Evolutionary conservation across 2,888 invertebrate species (phyloP), one percentile per base, ranked within the genome.

Genomic region (Tethea ocularis): DNA sequence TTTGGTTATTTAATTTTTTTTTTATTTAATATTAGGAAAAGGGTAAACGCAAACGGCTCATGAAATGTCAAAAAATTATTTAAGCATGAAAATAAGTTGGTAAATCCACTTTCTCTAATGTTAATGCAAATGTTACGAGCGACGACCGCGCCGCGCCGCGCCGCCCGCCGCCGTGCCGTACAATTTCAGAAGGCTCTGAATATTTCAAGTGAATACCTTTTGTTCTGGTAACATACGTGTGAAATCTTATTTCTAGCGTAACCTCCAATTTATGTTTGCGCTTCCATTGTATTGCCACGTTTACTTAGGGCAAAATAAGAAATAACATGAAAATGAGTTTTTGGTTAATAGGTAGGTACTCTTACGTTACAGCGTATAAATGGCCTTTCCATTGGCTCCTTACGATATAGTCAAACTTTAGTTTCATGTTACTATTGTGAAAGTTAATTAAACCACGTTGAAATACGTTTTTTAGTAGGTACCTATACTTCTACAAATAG

Each of bases 111-210:
- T 46, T 46, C 46, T 46, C 10, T 46, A 46, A n/a, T 20, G 46
- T 46, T 46, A 20, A 46, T 46, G 46, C 46, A 46, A 46, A 46
- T 46, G 17, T 7, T 41, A 46, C 46, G 46, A 46, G 10, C 4
- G 7, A 41, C 17, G 13, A 13, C 29, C n/a, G n/a, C n/a, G n/a
- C n/a, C n/a, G n/a, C n/a, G n/a, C n/a, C n/a, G n/a, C n/a, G n/a
- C n/a, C n/a, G n/a, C n/a, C n/a, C n/a, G n/a, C n/a, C n/a, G n/a
- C n/a, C n/a, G n/a, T n/a, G n/a, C 38, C 46, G 20, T 46, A 20
- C 46, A 46, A 10, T 46, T 57, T 67, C 67, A 63, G 69, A 11
- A 63, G 69, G 11, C 2, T 60, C 8, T 6, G 71, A 68, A 66
- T 64, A 73, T 15, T 52, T 38, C 38, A 61, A 70, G 17, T 70